Evolutionary conservation across 2,113 vertebrate species (phyloP).

Genomic region (Oreochromis aureus): DNA sequence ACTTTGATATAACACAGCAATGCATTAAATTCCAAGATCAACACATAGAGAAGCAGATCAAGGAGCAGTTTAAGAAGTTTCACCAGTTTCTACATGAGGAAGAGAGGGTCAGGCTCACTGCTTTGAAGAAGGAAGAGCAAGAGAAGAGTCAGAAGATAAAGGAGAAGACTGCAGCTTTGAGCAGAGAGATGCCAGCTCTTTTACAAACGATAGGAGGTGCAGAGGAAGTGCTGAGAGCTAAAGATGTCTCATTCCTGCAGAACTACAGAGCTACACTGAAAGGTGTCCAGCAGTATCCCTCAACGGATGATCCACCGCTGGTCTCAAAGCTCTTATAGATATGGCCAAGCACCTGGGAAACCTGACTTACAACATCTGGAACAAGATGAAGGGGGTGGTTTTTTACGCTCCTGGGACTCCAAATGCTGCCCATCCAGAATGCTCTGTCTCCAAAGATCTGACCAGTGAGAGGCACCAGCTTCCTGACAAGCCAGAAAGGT

Average conservation of each 20-base stretch:
- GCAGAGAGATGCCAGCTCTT: background rate
- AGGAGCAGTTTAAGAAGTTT: background rate
- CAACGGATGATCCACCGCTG: background rate
- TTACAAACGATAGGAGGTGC: background rate
- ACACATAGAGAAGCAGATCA: background rate
- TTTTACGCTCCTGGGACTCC: background rate
- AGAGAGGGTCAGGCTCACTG: background rate
- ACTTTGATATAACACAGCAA: background rate
- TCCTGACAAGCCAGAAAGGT: background rate
- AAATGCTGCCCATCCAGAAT: accelerated
- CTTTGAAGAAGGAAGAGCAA: background rate
- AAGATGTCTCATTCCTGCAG: background rate
- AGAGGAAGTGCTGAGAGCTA: background rate
- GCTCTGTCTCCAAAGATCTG: accelerated
- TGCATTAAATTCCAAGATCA: background rate
- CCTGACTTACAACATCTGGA: background rate
- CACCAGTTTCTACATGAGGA: background rate
- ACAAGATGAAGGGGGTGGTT: background rate
- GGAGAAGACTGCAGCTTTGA: background rate
- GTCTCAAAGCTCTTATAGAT: background rate
- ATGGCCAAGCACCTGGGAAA: background rate
- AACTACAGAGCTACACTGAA: background rate
- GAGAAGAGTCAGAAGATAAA: background rate
- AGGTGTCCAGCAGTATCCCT: background rate
- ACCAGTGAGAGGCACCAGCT: background rate